Evolutionary conservation across 2,888 invertebrate species (phyloP).

Genomic region (Corbicula japonica): DNA sequence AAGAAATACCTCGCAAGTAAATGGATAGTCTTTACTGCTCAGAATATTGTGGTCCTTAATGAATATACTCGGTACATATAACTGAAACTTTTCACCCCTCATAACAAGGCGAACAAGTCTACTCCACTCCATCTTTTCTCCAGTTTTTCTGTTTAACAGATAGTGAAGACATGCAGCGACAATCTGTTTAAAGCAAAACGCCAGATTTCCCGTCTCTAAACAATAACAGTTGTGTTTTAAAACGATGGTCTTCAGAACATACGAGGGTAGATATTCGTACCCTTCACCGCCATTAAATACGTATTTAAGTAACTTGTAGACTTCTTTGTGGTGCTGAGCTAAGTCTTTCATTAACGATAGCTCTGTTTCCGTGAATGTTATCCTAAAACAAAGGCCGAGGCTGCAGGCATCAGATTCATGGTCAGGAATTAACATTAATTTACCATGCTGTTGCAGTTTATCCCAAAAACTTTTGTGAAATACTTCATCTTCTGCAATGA

Average conservation of each 20-base stretch:
- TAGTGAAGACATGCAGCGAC: slow-evolving; percentile 5
- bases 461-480: not conserved
- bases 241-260: slow-evolving; percentile 11
- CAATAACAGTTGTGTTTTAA: slow-evolving; percentile 10
- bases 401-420: not conserved
- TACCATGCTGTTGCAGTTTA: not conserved
- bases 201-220: slow-evolving; percentile 2
- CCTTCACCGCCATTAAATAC: slow-evolving; percentile 1
- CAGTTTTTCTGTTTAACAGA: not conserved
- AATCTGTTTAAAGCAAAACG: not conserved
- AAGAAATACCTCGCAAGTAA: too few relatives aligned
- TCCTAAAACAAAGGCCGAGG: not conserved
- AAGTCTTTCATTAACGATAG: not conserved
- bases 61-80: slow-evolving; percentile 11
- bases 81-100: not conserved
- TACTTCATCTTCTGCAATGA: slow-evolving; percentile 1
- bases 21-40: not conserved
- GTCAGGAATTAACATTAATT: slow-evolving; percentile 5
- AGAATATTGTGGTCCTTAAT: slow-evolving; percentile 6
- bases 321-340: slow-evolving; percentile 16
- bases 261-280: slow-evolving; percentile 3
- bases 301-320: slow-evolving; percentile 18
- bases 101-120: not conserved
- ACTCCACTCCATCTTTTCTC: not conserved
- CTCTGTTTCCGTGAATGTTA: slow-evolving; percentile 6